Percentiles rank a stretch among this genome's conserved stretches.
Evolutionary conservation across 30 jellyfish, hydroid and myxozoan genomes (phyloP).

Genomic region (Morbakka virulenta): DNA sequence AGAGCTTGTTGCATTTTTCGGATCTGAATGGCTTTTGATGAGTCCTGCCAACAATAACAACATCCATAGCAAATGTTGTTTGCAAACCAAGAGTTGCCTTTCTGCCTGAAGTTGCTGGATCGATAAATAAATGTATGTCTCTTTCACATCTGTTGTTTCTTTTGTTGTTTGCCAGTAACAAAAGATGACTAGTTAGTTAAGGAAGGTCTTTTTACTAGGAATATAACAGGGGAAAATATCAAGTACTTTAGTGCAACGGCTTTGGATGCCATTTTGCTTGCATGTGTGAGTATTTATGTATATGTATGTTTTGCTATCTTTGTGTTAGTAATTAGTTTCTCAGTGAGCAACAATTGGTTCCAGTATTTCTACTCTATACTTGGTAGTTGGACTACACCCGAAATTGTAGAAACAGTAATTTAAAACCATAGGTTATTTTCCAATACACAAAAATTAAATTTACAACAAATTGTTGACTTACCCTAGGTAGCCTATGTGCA

Average conservation of each 20-base stretch:
- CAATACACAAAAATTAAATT: not conserved
- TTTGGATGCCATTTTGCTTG: constrained; percentile 46
- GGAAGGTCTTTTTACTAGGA: constrained; percentile 43
- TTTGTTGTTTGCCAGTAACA: constrained; percentile 47
- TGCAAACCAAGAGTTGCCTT: constrained; percentile 27
- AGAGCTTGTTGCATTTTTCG: constrained; percentile 30
- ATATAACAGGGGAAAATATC: constrained; percentile 38
- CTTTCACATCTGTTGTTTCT: constrained; percentile 22
- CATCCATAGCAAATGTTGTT: constrained; percentile 24
- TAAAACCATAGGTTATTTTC: not conserved
- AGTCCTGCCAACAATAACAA: constrained; percentile 38
- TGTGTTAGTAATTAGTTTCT: too few species aligned
- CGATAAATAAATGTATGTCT: constrained; percentile 25
- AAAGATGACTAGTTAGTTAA: constrained; percentile 37
- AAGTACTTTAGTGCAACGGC: constrained; percentile 44
- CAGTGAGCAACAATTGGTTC: too few species aligned
- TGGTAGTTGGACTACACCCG: too few species aligned
- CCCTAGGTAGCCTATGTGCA: constrained; percentile 71
- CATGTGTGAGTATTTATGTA: too few species aligned
- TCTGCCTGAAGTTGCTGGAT: constrained; percentile 38
- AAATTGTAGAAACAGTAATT: too few species aligned
- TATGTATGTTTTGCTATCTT: too few species aligned
- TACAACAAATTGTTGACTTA: not conserved
- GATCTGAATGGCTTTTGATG: constrained; percentile 27
- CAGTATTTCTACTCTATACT: too few species aligned